Evolutionary conservation across 2,888 invertebrate species (phyloP).

Genomic region (Tinea trinotella): DNA sequence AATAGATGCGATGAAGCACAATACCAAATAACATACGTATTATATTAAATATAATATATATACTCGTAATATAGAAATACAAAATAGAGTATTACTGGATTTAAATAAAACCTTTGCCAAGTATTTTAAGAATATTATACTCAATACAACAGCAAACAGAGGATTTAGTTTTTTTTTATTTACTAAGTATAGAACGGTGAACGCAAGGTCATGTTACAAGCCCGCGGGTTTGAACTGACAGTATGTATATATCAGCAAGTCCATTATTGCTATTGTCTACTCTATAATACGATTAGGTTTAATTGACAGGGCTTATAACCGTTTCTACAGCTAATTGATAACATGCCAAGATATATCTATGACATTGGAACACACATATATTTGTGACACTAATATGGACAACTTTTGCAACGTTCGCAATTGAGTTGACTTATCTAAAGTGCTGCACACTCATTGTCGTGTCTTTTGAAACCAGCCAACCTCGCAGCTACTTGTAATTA

Average conservation of each 20-base stretch:
- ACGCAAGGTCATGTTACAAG: slow-evolving; percentile 43
- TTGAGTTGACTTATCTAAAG: slow-evolving; percentile 4
- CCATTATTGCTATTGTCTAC: slow-evolving; percentile 35
- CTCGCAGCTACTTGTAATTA: background rate
- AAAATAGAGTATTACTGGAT: background rate
- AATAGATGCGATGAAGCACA: slow-evolving; percentile 19
- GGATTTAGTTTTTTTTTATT: background rate
- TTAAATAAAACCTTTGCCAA: background rate
- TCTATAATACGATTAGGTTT: slow-evolving; percentile 39
- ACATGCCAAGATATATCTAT: slow-evolving; percentile 13
- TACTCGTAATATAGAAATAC: background rate
- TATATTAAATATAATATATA: background rate
- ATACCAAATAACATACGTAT: background rate
- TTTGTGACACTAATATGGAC: slow-evolving; percentile 17
- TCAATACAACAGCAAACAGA: background rate
- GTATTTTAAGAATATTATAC: background rate
- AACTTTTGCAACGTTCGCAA: slow-evolving; percentile 1
- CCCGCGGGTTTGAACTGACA: slow-evolving; percentile 30
- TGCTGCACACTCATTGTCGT: background rate
- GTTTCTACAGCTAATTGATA: slow-evolving; percentile 19
- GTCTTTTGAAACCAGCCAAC: background rate
- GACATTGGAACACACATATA: slow-evolving; percentile 11
- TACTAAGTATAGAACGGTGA: slow-evolving; percentile 30
- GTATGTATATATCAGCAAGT: slow-evolving; percentile 38
- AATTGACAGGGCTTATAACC: slow-evolving; percentile 38